Evolutionary conservation across 1,140 invertebrate genomes (phyloP).

Genomic region (Drosophila yakuba): DNA sequence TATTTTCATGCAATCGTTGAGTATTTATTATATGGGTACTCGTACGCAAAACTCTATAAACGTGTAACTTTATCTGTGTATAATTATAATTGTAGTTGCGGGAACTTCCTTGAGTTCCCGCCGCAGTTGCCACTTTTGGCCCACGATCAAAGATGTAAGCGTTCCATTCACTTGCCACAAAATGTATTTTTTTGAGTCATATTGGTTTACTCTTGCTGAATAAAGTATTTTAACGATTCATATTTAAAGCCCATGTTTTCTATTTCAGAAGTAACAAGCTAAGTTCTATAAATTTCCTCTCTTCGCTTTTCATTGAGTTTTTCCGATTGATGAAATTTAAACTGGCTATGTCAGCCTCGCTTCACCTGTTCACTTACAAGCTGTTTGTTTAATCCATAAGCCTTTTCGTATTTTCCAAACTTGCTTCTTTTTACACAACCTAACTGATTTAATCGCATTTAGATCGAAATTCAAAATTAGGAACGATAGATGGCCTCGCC

Average conservation of each 20-base stretch:
- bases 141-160: conserved; percentile 1
- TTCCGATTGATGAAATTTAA: too few species aligned
- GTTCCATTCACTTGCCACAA: conserved; percentile 9
- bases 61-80: conserved; percentile 7
- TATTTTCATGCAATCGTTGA: conserved; percentile 37
- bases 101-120: conserved; percentile 14
- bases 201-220: conserved; percentile 32
- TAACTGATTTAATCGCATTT: not conserved
- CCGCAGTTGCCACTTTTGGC: conserved; percentile 28
- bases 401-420: not conserved
- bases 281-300: too few species aligned
- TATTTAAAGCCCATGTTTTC: not conserved
- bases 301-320: too few species aligned
- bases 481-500: not conserved
- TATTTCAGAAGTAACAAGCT: not conserved
- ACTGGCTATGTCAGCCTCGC: not conserved
- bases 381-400: not conserved
- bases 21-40: conserved; percentile 21
- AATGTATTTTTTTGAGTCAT: conserved; percentile 10
- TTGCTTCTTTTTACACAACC: not conserved
- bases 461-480: conserved; percentile 3
- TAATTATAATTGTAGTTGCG: conserved; percentile 27
- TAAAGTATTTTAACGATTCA: conserved; percentile 20
- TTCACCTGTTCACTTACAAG: not conserved
- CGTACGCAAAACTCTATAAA: conserved; percentile 4